These are phyloP conservation scores for Varanus salvator DNA, from an alignment of 2,113 vertebrate species.

Conservation along the genomic window DNA sequence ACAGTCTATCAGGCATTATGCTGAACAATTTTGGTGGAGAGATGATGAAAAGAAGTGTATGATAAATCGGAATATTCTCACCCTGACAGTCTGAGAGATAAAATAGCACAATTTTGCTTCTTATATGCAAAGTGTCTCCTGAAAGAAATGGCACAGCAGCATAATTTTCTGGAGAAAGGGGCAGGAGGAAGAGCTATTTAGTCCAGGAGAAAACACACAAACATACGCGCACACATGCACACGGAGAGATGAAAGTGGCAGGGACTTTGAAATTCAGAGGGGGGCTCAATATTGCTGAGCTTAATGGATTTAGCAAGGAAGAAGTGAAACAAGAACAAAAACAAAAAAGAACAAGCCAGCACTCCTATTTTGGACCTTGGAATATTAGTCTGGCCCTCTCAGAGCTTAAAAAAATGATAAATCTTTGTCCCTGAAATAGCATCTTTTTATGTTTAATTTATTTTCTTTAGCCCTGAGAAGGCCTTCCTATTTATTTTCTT, in stretches of 20 bases:
- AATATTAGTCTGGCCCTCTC: conserved; percentile 49
- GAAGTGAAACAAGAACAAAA: conserved; percentile 33
- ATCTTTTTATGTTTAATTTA: conserved; percentile 78
- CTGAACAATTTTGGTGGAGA: not conserved
- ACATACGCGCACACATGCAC: too few relatives aligned
- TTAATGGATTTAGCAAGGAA: conserved; percentile 64
- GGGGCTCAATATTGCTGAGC: not conserved
- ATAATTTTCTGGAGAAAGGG: conserved; percentile 53
- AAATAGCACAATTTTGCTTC: conserved; percentile 59
- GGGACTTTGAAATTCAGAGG: conserved; percentile 56
- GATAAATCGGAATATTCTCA: conserved; percentile 48
- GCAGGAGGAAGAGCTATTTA: conserved; percentile 55
- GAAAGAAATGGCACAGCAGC: conserved; percentile 48
- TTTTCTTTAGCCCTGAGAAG: conserved; percentile 71
- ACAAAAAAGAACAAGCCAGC: conserved; percentile 8
- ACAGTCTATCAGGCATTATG: not conserved
- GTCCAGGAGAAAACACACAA: conserved; percentile 41
- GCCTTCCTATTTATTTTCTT: conserved; percentile 71
- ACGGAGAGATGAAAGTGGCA: conserved; percentile 17
- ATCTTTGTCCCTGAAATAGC: conserved; percentile 76
- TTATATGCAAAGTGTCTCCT: conserved; percentile 56
- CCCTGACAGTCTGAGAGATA: conserved; percentile 37
- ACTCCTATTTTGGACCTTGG: conserved; percentile 51
- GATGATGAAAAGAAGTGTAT: conserved; percentile 13
- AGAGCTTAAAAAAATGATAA: conserved; percentile 67